A percentile compares a stretch with the other conserved stretches of the same genome.
These are phyloP conservation scores for Sanderia malayensis DNA, from an alignment of 30 jellyfish, hydroid and myxozoan species.

Conservation along the genomic window DNA sequence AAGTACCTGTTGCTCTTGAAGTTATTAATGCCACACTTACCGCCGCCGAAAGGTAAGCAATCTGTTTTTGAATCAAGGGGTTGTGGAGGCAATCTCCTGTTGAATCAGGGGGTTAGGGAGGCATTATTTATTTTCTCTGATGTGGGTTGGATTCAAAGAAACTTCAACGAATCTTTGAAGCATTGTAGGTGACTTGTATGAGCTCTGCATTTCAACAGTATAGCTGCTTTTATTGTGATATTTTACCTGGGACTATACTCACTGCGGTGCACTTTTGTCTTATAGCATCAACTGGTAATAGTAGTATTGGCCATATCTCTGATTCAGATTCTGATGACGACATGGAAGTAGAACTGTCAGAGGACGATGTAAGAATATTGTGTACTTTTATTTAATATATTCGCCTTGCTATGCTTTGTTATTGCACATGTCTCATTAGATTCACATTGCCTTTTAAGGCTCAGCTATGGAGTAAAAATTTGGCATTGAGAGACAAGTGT, in stretches of 20 bases:
- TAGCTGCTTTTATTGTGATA: too few species aligned
- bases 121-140: too few species aligned
- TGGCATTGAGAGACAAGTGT: constrained; percentile 32
- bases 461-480: neutral
- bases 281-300: neutral
- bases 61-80: too few species aligned
- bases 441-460: neutral
- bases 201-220: too few species aligned
- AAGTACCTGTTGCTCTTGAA: constrained; percentile 26
- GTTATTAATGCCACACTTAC: constrained; percentile 38
- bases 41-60: constrained; percentile 42
- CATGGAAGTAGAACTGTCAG: constrained; percentile 30
- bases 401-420: neutral
- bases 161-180: too few species aligned
- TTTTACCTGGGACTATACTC: too few species aligned
- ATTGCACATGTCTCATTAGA: neutral
- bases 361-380: constrained; percentile 11
- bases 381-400: neutral
- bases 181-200: too few species aligned
- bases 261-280: too few species aligned
- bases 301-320: neutral
- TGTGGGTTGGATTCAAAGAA: too few species aligned
- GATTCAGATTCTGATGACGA: constrained; percentile 55
- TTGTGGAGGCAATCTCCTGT: too few species aligned
- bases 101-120: too few species aligned